Base-by-base conservation (phyloP, 1,140 invertebrate species). In the Hylaeus anthracinus region DNA sequence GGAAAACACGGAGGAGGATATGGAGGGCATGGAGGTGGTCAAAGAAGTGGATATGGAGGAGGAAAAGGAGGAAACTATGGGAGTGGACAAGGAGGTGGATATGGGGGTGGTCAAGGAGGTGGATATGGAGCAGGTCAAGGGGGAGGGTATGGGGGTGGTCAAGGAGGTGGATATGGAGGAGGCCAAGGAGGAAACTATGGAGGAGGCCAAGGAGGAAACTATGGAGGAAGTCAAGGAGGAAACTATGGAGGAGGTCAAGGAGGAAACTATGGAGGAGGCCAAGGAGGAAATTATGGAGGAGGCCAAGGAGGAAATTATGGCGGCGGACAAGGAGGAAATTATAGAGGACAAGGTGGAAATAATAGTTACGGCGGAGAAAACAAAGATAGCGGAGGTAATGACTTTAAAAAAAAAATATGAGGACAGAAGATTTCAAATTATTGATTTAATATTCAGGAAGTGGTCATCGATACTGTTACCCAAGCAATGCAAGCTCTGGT, bases 401-500 rank as follows among this genome's bases (percentile, higher is more conserved):
- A 71, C 75, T 51, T 71, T 86, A 70, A 70, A 86, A 75, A 70
- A 79, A 71, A 61, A 63, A 72, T 9, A 70, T 70, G 39, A 56
- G 39, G 5, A 5, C 26, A 77, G 81, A 53, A 81, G 61, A 79
- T 87, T 88, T 81, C 70, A 73, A 1, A 64, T 64, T 43, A 45
- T 66, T 3, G 37, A 56, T 45, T 64, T 3, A 48, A 48, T 58
- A 48, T 8, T 64, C 26, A 72, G 77, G 51, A 37, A 65, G 73
- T 73, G 51, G 14, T 60, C n/a, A 66, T 5, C 53, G 65, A 1
- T 43, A 72, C 14, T 55, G 74, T 53, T 70, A 85, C 45, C 71
- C 82, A 61, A 63, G 74, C 41, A 71, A 87, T 78, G 63, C 86
- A 72, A 72, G 84, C 60, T 79, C 83, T 61, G 79, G 79, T 48